Evolutionary conservation across 2,888 invertebrate genomes (phyloP), one percentile per base, ranked within the genome.

Genomic region (Hemistola chrysoprasaria): DNA sequence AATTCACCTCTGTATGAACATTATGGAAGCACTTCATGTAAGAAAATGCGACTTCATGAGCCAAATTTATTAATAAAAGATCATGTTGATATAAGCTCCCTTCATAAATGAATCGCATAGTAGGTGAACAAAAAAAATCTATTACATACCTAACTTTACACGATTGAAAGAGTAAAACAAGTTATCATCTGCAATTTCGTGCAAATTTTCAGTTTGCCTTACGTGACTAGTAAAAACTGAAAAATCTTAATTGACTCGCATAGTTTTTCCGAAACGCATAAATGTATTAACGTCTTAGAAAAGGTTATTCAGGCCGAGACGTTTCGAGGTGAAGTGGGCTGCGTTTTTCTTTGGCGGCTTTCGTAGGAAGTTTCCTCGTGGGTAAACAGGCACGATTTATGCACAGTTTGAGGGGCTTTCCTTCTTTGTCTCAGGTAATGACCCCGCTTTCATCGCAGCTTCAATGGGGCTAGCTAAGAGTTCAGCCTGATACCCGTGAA

Each of bases 391-490:
- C 75, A 71, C 78, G 85, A 82, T 87, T 84, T 85, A 86, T 82
- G 80, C 82, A 74, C 71, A 78, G 84, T 77, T 84, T 84, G 76
- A 86, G 82, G 78, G 68, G 78, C 78, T 73, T 80, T 80, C 77
- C 67, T 73, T 78, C 84, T 88, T 88, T 88, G 88, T 88, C 81
- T 59, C 81, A 84, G 83, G 87, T 88, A 88, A 88, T 87, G 87
- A 87, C 84, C 85, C 73, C 56, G 80, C 87, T 87, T 88, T 88
- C 88, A 88, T 79, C 77, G 53, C 74, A 63, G 59, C 65, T 74
- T 86, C 81, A 86, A 87, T 87, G 81, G 78, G 65, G 65, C 63
- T 60, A 52, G 56, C 62, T 80, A 79, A 82, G 80, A 74, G 71
- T 69, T 67, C 62, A 54, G 44, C 40, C 56, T 81, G 83, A 84